These are phyloP conservation scores for Theonella swinhoei DNA, from an alignment of 37 sponge, comb jelly and placozoan species.

Conservation along the genomic window DNA sequence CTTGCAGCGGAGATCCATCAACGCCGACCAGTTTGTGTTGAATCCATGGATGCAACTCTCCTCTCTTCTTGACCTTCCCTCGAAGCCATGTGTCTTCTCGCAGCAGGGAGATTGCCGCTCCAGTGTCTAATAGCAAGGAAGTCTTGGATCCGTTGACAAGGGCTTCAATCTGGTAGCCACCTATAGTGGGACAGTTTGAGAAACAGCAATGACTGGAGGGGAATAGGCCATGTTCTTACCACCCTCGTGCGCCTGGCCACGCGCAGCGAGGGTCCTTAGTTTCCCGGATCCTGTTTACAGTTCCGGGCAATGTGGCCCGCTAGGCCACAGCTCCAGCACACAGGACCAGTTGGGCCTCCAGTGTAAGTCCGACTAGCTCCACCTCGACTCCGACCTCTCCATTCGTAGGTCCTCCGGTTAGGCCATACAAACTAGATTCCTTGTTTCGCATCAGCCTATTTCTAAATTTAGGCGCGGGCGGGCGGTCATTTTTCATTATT, in stretches of 20 bases:
- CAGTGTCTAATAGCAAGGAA: background rate
- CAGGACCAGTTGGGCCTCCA: too few relatives aligned
- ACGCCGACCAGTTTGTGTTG: background rate
- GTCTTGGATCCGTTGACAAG: background rate
- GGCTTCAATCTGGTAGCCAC: background rate
- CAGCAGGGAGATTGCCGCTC: background rate
- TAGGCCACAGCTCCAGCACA: constrained; percentile 19
- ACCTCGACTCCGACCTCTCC: background rate
- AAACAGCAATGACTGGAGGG: background rate
- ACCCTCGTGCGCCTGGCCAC: constrained; percentile 29
- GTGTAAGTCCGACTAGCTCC: too few relatives aligned
- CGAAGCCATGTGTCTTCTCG: background rate
- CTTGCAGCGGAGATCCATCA: background rate
- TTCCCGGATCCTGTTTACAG: constrained; percentile 29
- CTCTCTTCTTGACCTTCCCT: background rate
- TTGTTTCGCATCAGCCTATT: too few relatives aligned
- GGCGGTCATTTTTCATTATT: too few relatives aligned
- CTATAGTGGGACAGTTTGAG: background rate
- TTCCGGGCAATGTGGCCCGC: constrained; percentile 33
- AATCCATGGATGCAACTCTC: background rate
- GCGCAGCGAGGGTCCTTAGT: constrained; percentile 17
- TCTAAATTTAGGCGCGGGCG: too few relatives aligned
- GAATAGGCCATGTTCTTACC: background rate
- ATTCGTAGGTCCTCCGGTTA: too few relatives aligned
- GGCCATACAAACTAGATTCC: too few relatives aligned